These are phyloP conservation scores for Dinoponera quadriceps DNA, from an alignment of 1,140 invertebrate genomes.

Conservation along the genomic window DNA sequence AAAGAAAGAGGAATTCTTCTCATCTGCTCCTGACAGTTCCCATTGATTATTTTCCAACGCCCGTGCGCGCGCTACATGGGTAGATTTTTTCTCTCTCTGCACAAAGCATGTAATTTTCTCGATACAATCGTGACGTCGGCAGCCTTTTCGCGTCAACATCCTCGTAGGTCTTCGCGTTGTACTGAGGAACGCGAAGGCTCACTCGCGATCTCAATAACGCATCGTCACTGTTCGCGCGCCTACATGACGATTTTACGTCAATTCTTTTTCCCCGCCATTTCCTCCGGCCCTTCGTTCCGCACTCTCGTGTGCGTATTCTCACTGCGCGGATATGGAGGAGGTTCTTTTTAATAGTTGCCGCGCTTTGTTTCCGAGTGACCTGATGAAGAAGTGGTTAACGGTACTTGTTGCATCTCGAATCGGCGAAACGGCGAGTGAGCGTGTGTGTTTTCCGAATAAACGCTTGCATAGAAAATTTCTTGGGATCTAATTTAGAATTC, in stretches of 20 bases:
- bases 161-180: constrained; percentile 10
- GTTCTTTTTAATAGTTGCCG: no score
- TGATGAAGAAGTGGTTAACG: no score
- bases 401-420: no score
- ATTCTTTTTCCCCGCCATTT: background rate
- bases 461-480: no score
- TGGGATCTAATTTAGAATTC: no score
- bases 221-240: background rate
- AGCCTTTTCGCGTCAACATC: constrained; percentile 21
- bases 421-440: no score
- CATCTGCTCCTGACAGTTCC: constrained; percentile 61
- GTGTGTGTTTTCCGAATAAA: no score
- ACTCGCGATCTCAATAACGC: constrained; percentile 44
- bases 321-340: no score
- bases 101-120: constrained; percentile 55
- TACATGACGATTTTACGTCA: constrained; percentile 3
- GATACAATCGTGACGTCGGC: constrained; percentile 42
- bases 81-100: constrained; percentile 21
- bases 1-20: constrained; percentile 25
- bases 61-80: no score
- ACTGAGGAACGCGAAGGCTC: background rate
- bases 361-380: no score
- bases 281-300: no score
- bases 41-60: constrained; percentile 56
- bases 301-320: no score